Evolutionary conservation across 2,888 invertebrate species (phyloP), one percentile per base, ranked within the genome.

Genomic region (Apamea monoglypha): DNA sequence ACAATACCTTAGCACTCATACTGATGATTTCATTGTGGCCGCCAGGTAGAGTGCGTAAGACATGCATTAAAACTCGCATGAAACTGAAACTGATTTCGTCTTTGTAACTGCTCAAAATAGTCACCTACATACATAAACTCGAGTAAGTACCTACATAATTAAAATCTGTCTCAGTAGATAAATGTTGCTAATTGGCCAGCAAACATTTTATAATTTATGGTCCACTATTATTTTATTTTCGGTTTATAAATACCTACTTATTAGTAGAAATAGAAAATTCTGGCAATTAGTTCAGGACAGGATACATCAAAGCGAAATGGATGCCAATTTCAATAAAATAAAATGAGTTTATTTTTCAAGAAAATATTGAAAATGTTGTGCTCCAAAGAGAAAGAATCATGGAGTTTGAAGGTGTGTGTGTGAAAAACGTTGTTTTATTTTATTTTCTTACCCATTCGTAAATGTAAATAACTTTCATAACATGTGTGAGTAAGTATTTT

Each of bases 1-100:
- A 94, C 87, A 88, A 83, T 74, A 80, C 84, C 80, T 84, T 80
- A 84, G 72, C 80, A 79, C 68, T 79, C 73, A 44, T 72, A 74
- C 70, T 76, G 80, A 79, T 86, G 83, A 88, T 81, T 82, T 86
- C 82, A 83, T 80, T 72, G 74, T 83, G 36, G 63, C 61, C 74
- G 61, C 71, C 79, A 78, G 86, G 88, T 76, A 87, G 40, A 56
- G 40, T 72, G 56, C 40, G 40, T 67, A 81, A 76, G 14, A 71
- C 44, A 68, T 64, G 36, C 56, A 74, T 67, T 75, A 63, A 56
- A 44, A 70, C 50, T 64, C 16, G 29, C 75, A 53, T 63, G 40
- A 71, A 68, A 61, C 36, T 61, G 25, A 36, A 69, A 56, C 66
- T 29, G 56, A 50, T 67, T 59, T 59, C 56, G n/a, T 70, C 61